Evolutionary conservation across 2,797 vertebrate species (phyloP).

Genomic region (Sebastolobus alascanus): DNA sequence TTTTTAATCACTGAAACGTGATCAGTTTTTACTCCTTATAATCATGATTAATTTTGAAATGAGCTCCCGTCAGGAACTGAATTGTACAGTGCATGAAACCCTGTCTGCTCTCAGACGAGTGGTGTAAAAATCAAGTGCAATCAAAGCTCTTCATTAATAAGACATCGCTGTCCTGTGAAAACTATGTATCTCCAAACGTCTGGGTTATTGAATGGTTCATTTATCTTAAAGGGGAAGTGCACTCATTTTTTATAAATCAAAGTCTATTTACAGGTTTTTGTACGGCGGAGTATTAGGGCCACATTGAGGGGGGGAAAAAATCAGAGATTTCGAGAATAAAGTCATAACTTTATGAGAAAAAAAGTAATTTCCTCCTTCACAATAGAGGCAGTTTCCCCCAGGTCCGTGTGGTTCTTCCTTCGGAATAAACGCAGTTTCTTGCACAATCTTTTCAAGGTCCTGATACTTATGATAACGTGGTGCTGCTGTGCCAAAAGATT

Average conservation of each 20-base stretch:
- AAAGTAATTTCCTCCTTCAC: too few species aligned
- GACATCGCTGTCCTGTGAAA: not conserved
- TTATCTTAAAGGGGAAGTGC: not conserved
- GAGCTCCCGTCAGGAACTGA: not conserved
- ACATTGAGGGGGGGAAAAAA: too few species aligned
- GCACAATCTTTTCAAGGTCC: too few species aligned
- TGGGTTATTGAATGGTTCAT: not conserved
- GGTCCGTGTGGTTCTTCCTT: too few species aligned
- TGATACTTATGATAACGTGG: too few species aligned
- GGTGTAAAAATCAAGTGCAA: not conserved
- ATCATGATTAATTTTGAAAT: constrained; percentile 32
- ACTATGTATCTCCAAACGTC: not conserved
- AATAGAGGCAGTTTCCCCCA: too few species aligned
- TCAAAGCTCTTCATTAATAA: not conserved
- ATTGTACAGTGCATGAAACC: not conserved
- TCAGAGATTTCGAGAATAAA: too few species aligned
- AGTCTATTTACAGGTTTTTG: not conserved
- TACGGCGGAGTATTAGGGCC: too few species aligned
- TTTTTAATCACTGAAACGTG: constrained; percentile 30
- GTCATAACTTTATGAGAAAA: too few species aligned
- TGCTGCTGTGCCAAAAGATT: too few species aligned
- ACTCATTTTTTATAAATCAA: too few species aligned
- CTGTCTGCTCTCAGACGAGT: not conserved
- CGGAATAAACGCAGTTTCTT: too few species aligned
- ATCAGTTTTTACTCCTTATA: constrained; percentile 23